Evolutionary conservation across 2,113 vertebrate genomes (phyloP).

Genomic region (Sebastes schlegelii): DNA sequence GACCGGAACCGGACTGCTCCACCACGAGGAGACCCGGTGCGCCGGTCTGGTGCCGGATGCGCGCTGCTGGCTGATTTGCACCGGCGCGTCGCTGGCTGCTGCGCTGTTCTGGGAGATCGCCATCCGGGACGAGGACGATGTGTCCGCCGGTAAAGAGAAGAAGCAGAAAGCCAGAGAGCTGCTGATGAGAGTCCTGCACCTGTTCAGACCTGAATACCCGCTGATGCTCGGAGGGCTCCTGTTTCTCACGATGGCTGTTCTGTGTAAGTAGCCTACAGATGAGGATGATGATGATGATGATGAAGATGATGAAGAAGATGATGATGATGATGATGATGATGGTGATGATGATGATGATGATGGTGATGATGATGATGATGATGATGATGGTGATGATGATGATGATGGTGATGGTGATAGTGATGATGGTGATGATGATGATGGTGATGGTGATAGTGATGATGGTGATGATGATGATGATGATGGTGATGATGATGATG

Average conservation of each 20-base stretch:
- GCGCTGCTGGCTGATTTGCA: constrained; percentile 60
- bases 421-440: no score
- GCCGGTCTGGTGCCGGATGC: constrained; percentile 15
- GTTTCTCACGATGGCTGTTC: constrained; percentile 80
- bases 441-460: no score
- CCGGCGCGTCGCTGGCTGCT: constrained; percentile 66
- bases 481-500: no score
- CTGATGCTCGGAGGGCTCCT: constrained; percentile 68
- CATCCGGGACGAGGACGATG: constrained; percentile 63
- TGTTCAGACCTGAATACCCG: constrained; percentile 58
- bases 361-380: no score
- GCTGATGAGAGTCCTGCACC: constrained; percentile 72
- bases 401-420: no score
- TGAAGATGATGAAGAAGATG: background rate
- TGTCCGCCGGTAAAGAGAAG: background rate
- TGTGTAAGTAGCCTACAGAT: constrained; percentile 77
- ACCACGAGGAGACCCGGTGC: constrained; percentile 31
- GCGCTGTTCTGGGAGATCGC: constrained; percentile 81
- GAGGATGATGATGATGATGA: background rate
- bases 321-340: no score
- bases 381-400: no score
- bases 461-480: no score
- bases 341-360: no score
- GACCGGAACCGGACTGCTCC: constrained; percentile 43
- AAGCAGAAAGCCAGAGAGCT: constrained; percentile 68